Evolutionary conservation across 2,797 vertebrate species (phyloP), one percentile per base, ranked within the genome.

Genomic region (Enteromius radiatus): DNA sequence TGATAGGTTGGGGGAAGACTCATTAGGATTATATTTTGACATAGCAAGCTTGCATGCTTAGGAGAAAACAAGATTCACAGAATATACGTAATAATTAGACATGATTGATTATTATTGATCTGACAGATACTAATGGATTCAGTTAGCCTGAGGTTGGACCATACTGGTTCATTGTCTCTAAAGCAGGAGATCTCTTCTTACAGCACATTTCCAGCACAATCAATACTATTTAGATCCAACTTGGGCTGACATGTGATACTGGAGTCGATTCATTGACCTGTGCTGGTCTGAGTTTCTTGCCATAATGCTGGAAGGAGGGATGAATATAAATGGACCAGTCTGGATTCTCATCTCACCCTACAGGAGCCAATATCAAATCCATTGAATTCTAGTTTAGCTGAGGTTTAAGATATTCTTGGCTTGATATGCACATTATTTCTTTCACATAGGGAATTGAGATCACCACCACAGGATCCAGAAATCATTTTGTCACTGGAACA

Each of bases 401-500:
- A 45, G 26, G 28, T 63, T 6, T 45, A 54, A 68, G 36, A 75
- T 76, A 59, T 77, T 67, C 33, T 54, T 23, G 68, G 47, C 52
- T 86, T 15, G 89, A 52, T 87, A 36, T 84, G n/a, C 80, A 49
- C 76, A 31, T 89, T 65, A 78, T 84, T 31, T 65, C 33, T 76
- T 56, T 78, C 43, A 49, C 52, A 28, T 88, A 98, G 97, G 95
- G 95, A 38, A 94, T 98, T 2, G 93, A 97, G 91, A 95, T 99
- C 88, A 93, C 95, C 1, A 97, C 96, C 85, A 97, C 94, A 5
- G 91, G 92, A 86, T 96, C 94, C 87, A 95, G 93, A 87, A 95
- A 95, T 84, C 98, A 99, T 91, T 97, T 96, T 0, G 94, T 99
- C 90, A 96, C 96, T 0, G 93, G 86, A 0, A 91, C 93, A 21